Evolutionary conservation across 1,140 invertebrate species (phyloP).

Genomic region (Calephelis virginiensis): DNA sequence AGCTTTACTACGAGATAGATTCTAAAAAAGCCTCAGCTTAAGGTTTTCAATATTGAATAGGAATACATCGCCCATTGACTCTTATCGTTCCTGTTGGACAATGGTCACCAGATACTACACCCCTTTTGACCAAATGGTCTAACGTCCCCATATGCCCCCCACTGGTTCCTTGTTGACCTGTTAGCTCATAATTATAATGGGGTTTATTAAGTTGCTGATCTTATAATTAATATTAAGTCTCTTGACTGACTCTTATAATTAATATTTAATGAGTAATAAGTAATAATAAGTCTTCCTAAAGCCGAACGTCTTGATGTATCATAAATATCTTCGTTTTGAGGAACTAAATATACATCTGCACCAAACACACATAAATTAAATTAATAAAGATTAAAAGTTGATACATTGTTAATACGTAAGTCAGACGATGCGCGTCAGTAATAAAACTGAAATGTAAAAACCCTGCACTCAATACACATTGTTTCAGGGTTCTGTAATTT

Average conservation of each 20-base stretch:
- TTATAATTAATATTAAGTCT: too few relatives aligned
- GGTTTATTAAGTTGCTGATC: not conserved
- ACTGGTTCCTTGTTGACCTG: not conserved
- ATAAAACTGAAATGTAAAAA: slow-evolving; percentile 11
- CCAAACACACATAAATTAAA: slow-evolving; percentile 7
- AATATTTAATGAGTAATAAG: too few relatives aligned
- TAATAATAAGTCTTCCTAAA: slow-evolving; percentile 6
- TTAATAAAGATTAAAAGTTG: not conserved
- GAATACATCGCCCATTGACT: not conserved
- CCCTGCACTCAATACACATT: not conserved
- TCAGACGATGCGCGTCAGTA: not conserved
- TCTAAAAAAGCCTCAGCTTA: too few relatives aligned
- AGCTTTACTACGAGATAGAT: too few relatives aligned
- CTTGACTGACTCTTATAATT: not conserved
- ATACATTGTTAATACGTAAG: slow-evolving; percentile 1
- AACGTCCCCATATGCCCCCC: not conserved
- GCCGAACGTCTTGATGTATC: not conserved
- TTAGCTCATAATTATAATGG: not conserved
- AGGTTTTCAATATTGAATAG: too few relatives aligned
- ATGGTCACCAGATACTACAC: not conserved
- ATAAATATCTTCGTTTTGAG: not conserved
- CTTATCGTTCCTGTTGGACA: slow-evolving; percentile 7
- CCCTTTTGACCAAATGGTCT: slow-evolving; percentile 7
- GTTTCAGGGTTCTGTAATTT: too few relatives aligned
- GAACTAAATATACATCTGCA: slow-evolving; percentile 5